Base-by-base conservation (phyloP, 1,140 invertebrate genomes). In the Teleogryllus occipitalis region DNA sequence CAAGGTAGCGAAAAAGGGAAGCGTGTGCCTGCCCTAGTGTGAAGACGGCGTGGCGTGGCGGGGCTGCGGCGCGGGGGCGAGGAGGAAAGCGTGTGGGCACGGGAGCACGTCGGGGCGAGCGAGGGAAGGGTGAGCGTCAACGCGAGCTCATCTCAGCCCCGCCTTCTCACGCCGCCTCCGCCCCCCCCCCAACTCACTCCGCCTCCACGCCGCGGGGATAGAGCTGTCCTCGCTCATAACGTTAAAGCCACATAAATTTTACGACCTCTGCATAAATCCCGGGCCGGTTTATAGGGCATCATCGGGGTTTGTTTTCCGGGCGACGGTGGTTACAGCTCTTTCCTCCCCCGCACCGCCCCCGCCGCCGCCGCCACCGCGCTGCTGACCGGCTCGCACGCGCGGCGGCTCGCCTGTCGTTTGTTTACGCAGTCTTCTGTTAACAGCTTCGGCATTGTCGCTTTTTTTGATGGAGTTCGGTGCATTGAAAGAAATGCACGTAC, bases 191-290 rank as follows among this genome's bases (percentile, higher is more conserved):
- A 0, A 0, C 54, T 14, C 54, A 2, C 54, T 18, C 3, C 54
- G 10, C 54, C 7, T 1, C 54, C 0, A 39, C 18, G 54, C 54
- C 54, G 18, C 27, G 18, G 54, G 7, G 54, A 65, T 65, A 65
- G 54, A 65, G 54, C 54, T 65, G 54, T 65, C 54, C 54, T 65
- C 54, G 54, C 54, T 65, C 54, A 65, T 39, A 75, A 75, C 74
- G n/a, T 75, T 75, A 75, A 75, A 75, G n/a, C 27, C 74, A 75
- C 27, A 75, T 75, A 75, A 75, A 75, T n/a, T 75, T 75, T 75
- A 75, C 27, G 27, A 39, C 74, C 74, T 22, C 27, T 75, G n/a
- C 74, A 75, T 75, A 75, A 75, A 75, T 75, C 74, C 74, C n/a
- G 21, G 74, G 27, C 54, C 54, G 54, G 54, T 65, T 65, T 65